Base-by-base conservation (phyloP, 2,797 vertebrate species). In the Neoniphon sammara region DNA sequence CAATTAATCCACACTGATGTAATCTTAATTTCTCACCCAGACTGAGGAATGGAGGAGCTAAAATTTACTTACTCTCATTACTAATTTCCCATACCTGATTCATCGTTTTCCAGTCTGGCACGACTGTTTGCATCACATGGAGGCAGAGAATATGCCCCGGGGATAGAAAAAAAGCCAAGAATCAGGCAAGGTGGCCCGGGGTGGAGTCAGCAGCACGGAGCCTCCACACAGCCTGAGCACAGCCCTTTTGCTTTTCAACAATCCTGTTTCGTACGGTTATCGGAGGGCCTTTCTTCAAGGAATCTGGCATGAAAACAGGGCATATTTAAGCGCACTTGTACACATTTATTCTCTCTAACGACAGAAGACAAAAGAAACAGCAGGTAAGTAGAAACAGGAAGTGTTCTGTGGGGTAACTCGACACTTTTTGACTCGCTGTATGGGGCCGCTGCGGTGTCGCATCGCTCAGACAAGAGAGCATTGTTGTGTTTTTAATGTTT, bases 331-430 rank as follows among this genome's bases (percentile, higher is more conserved):
- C 61, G 0, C 12, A 50, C 25, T 18, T 0, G 4, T 20, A 11
- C 44, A 12, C 49, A 20, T 36, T 74, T 34, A 0, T 21, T 21
- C 63, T 15, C 3, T 55, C 9, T 44, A 2, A 17, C 62, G n/a
- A 10, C 1, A 30, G 46, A 36, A 27, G 18, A 54, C 1, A 25
- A 12, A 3, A 47, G 15, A 53, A 50, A 15, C 34, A 0, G 7
- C 81, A 92, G 90, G 91, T 91, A 68, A 52, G 89, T 57, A 36
- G 4, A 75, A 82, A 12, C 84, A 39, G 83, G 84, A 85, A 87
- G 87, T 85, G 77, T 0, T 34, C 5, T 0, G 44, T 21, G 25
- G 39, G 12, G 39, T 42, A 42, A 42, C 39, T 42, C 39, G 39
- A 42, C 39, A 42, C 39, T 42, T 42, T 18, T 5, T 14, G 6